A percentile compares a stretch with the other conserved stretches of the same genome.
Conservation (phyloP, 2,113 vertebrate species). For the Entomyzon cyanotis region DNA sequence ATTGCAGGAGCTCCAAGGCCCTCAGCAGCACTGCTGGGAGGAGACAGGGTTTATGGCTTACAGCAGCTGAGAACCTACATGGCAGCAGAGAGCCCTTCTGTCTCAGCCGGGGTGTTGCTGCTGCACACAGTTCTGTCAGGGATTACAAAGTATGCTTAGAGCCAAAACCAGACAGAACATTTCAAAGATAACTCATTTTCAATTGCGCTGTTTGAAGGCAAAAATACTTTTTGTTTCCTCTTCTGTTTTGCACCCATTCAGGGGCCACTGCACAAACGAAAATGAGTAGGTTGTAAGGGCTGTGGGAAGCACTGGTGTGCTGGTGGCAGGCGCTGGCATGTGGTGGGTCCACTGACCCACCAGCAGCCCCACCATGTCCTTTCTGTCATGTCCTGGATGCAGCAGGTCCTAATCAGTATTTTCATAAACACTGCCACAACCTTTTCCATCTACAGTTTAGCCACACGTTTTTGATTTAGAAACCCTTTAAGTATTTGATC, state of each 20-base stretch:
- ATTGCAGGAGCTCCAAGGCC: neutral
- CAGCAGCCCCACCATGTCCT: neutral
- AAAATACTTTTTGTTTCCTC: neutral
- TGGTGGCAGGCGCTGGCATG: neutral
- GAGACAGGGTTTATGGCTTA: rapidly evolving
- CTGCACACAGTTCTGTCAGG: neutral
- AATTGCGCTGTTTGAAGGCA: neutral
- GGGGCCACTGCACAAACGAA: neutral
- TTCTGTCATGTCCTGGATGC: neutral
- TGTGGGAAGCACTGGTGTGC: neutral
- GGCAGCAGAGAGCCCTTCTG: neutral
- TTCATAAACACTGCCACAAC: neutral
- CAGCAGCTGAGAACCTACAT: neutral
- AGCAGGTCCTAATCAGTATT: neutral
- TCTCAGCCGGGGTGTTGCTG: neutral
- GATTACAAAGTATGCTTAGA: neutral
- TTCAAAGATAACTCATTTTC: neutral
- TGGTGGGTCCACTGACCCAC: neutral
- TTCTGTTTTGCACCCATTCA: neutral
- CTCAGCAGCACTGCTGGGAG: neutral
- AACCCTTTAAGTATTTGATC: conserved; percentile 47
- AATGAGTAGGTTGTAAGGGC: neutral
- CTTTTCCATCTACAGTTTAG: neutral
- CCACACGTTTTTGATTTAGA: neutral
- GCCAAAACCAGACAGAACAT: neutral